These are phyloP conservation scores for Upupa epops DNA, from an alignment of 2,113 vertebrate species.

Conservation along the genomic window DNA sequence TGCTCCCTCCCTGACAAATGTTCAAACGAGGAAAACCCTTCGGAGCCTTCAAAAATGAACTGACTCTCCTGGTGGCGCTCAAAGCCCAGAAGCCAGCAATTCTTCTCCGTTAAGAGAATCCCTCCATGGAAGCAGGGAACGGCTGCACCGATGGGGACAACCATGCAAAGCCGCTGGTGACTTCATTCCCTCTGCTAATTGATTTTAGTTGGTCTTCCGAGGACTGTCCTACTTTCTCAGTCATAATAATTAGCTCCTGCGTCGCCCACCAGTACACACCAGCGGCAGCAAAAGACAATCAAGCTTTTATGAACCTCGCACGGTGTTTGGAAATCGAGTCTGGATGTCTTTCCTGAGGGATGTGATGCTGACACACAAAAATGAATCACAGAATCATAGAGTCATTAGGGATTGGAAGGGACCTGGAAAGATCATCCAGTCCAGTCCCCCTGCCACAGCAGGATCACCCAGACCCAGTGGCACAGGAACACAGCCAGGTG, in stretches of 20 bases:
- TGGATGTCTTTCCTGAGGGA: neutral
- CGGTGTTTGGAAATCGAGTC: conserved; percentile 3
- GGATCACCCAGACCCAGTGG: too few relatives aligned
- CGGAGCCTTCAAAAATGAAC: neutral
- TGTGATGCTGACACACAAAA: neutral
- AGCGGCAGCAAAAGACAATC: conserved; percentile 26
- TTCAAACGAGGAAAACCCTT: neutral
- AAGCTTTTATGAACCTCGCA: conserved; percentile 1
- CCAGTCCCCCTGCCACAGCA: too few relatives aligned
- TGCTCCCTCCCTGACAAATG: neutral
- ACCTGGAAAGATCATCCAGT: too few relatives aligned
- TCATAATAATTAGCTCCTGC: conserved; percentile 27
- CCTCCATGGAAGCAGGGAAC: neutral
- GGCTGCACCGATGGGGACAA: fast-evolving
- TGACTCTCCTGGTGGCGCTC: neutral
- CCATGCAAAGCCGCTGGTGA: neutral
- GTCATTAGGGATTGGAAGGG: too few relatives aligned
- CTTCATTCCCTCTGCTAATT: conserved; percentile 40
- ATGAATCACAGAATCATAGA: too few relatives aligned
- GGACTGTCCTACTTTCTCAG: conserved; percentile 27
- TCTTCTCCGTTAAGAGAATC: neutral
- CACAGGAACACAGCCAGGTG: too few relatives aligned
- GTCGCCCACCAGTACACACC: neutral
- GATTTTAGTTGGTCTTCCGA: conserved; percentile 42
- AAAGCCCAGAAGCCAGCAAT: neutral